Evolutionary conservation across 1,140 invertebrate genomes (phyloP), one percentile per base, ranked within the genome.

Genomic region (Drosophila rufa): DNA sequence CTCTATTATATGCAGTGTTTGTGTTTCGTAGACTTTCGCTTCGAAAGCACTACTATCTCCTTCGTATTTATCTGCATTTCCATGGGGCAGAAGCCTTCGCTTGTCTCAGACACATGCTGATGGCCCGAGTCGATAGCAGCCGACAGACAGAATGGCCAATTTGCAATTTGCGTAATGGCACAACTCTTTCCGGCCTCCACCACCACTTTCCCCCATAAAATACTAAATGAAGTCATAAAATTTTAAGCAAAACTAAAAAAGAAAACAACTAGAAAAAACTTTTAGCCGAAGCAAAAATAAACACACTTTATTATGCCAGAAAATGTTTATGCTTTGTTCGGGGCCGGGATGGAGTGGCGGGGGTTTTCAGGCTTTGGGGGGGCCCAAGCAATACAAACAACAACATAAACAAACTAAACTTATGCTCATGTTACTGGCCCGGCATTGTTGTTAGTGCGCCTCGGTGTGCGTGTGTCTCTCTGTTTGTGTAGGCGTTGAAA

Each of bases 171-270:
- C 75, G 80, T 79, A 82, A 83, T 83, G 80, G 64, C 79, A 59
- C 47, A 68, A 61, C 65, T 78, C 76, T 62, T 62, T 38, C 48
- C 40, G 22, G 27, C 17, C 38, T 46, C 12, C 9, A n/a, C 33
- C 25, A 3, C 1, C 22, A 5, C 55, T 19, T 43, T 27, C n/a
- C 36, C 47, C 68, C 67, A 45, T 33, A 38, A 75, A 56, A 68
- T 56, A 74, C 76, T 74, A 77, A 85, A 85, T 85, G 65, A 85
- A 85, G 82, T 78, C 82, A 85, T 85, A 85, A 85, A 85, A 80
- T 62, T 80, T 78, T 82, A 79, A 74, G 73, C 61, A 74, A 67
- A 80, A 85, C 59, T 56, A 82, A 78, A 27, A 48, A 70, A 43
- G 58, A 76, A 67, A 70, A 48, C 50, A 65, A 73, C 71, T 57